phyloP scores from a whole-genome alignment of 1,140 invertebrate species.

The Palaemon carinicauda region DNA sequence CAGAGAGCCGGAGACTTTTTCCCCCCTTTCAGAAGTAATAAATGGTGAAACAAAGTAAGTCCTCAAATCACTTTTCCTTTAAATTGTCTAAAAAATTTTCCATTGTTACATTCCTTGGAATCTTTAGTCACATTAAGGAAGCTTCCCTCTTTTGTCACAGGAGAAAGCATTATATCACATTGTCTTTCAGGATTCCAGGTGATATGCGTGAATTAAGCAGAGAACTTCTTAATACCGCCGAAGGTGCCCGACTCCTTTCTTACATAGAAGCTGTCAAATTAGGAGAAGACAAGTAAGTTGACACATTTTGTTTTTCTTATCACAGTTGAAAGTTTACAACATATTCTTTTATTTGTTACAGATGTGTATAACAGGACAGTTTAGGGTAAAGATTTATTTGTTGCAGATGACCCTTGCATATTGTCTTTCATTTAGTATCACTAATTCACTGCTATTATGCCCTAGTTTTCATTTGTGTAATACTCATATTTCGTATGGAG shows the following conservation, averaged over 20 bases:
- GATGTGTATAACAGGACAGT: too few species aligned
- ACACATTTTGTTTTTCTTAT: background rate
- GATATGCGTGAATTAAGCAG: constrained; percentile 8
- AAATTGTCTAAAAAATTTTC: background rate
- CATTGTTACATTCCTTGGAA: background rate
- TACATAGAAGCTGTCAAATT: constrained; percentile 37
- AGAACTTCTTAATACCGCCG: constrained; percentile 18
- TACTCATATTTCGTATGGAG: too few species aligned
- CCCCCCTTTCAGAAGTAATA: constrained; percentile 29
- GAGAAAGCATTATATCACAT: background rate
- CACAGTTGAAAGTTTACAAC: background rate
- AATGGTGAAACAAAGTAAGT: constrained; percentile 27
- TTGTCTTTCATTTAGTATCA: too few species aligned
- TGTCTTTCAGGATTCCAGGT: constrained; percentile 26
- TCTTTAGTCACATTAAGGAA: background rate
- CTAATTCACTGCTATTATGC: too few species aligned
- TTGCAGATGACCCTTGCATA: too few species aligned
- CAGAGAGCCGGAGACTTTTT: constrained; percentile 28
- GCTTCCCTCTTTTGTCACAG: background rate
- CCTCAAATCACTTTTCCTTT: background rate
- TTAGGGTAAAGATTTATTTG: too few species aligned
- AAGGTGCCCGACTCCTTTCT: constrained; percentile 39
- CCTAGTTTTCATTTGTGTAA: too few species aligned
- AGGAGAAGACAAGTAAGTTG: constrained; percentile 33
- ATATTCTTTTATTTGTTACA: background rate